A percentile compares a stretch with the other conserved stretches of the same genome.
Conservation (phyloP, 2,113 vertebrate species). For the Stigmatopora nigra region DNA sequence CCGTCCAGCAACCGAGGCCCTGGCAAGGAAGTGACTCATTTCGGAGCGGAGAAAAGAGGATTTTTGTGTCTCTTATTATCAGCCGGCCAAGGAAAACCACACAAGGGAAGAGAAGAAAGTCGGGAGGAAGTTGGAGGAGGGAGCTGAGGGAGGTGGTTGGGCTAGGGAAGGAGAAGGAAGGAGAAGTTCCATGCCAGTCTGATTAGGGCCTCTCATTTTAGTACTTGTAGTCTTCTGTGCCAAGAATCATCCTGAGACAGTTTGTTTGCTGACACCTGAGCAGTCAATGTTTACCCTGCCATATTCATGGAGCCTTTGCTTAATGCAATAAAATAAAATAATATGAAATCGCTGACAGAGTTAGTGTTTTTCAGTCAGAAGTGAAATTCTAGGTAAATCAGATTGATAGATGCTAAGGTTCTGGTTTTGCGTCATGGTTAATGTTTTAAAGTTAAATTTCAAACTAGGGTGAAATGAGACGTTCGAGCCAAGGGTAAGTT, state of each 20-base stretch:
- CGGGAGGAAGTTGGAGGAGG: slow-evolving; percentile 45
- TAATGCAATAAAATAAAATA: slow-evolving; percentile 6
- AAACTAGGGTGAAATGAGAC: too few species aligned
- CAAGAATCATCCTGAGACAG: slow-evolving; percentile 42
- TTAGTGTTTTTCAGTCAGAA: slow-evolving; percentile 7
- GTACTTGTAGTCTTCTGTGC: slow-evolving; percentile 37
- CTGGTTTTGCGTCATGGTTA: too few species aligned
- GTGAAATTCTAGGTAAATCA: too few species aligned
- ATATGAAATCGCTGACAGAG: too few species aligned
- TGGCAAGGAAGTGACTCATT: slow-evolving; percentile 74
- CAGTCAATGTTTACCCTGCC: slow-evolving; percentile 28
- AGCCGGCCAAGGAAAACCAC: slow-evolving; percentile 78
- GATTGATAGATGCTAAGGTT: too few species aligned
- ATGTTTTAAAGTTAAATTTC: too few species aligned
- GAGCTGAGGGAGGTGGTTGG: slow-evolving; percentile 46
- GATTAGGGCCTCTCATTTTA: slow-evolving; percentile 29
- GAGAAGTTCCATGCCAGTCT: slow-evolving; percentile 5
- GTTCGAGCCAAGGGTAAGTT: too few species aligned
- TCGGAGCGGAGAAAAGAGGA: slow-evolving; percentile 71
- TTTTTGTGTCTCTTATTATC: slow-evolving; percentile 80
- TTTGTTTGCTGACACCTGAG: slow-evolving; percentile 49
- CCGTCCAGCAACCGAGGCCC: slow-evolving; percentile 63
- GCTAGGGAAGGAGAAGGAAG: slow-evolving; percentile 30
- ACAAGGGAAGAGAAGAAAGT: slow-evolving; percentile 56
- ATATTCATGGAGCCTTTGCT: slow-evolving; percentile 1